These are phyloP conservation scores for Xanthia togata DNA, from an alignment of 2,888 invertebrate genomes.

Conservation along the genomic window DNA sequence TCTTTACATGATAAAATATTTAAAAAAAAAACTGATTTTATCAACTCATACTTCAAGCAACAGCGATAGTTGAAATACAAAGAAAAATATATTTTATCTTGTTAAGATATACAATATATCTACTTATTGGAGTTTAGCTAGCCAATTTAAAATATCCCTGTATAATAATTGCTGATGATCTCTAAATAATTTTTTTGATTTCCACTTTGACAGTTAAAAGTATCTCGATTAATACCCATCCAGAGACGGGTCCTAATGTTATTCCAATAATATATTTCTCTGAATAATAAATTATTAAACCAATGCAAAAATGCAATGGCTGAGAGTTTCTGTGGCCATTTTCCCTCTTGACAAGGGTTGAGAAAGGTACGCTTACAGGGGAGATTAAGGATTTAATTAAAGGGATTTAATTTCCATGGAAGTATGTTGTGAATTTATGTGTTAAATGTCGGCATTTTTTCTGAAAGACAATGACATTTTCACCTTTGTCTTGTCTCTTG, in stretches of 20 bases:
- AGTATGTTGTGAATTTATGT: constrained; percentile 53
- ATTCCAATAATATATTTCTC: constrained; percentile 13
- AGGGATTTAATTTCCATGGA: constrained; percentile 48
- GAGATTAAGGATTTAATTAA: constrained; percentile 52
- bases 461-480: constrained; percentile 16
- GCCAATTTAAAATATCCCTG: too few species aligned
- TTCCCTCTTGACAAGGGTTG: constrained; percentile 50
- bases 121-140: too few species aligned
- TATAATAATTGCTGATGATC: background rate
- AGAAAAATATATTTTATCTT: too few species aligned
- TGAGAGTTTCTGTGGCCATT: constrained; percentile 25
- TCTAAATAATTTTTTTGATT: background rate
- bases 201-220: background rate
- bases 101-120: too few species aligned
- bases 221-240: background rate
- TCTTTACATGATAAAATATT: too few species aligned
- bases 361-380: constrained; percentile 56
- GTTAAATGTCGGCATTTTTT: constrained; percentile 11
- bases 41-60: too few species aligned
- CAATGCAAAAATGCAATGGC: constrained; percentile 57
- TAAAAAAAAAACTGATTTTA: too few species aligned
- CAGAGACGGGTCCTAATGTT: background rate
- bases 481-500: background rate
- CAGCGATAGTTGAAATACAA: too few species aligned
- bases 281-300: constrained; percentile 37